phyloP scores from a whole-genome alignment of 1,140 invertebrate genomes.

The Bombus polaris region DNA sequence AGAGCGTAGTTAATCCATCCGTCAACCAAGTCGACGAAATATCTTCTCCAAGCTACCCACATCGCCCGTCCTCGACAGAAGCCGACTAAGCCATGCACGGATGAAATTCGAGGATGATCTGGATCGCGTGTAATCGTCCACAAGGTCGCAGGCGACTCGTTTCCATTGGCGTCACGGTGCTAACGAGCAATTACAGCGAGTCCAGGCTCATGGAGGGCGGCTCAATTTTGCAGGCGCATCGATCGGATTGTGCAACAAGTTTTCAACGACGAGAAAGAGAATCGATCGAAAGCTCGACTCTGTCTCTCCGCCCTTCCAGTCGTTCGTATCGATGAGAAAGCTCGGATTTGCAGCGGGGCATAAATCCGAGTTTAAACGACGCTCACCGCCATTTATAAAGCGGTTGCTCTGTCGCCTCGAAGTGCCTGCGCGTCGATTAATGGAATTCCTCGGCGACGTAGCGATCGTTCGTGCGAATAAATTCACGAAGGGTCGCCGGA shows the following conservation, averaged over 20 bases:
- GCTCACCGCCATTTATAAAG: conserved; percentile 66
- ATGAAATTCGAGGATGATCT: neutral
- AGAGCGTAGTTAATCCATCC: too few species aligned
- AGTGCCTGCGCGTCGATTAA: conserved; percentile 69
- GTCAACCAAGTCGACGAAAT: too few species aligned
- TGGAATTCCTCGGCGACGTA: conserved; percentile 69
- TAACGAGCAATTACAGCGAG: conserved; percentile 36
- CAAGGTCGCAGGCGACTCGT: conserved; percentile 24
- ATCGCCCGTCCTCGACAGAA: too few species aligned
- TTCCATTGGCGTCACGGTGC: conserved; percentile 4
- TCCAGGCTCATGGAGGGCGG: neutral
- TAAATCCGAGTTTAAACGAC: conserved; percentile 68
- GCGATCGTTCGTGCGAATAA: conserved; percentile 69
- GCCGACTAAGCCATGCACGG: neutral
- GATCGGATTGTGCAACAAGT: conserved; percentile 56
- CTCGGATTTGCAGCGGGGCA: conserved; percentile 27
- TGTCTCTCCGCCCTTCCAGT: too few species aligned
- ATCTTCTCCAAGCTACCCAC: too few species aligned
- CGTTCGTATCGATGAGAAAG: conserved; percentile 8
- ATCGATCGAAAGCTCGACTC: conserved; percentile 28
- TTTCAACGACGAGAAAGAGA: neutral
- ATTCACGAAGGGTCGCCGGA: conserved; percentile 58
- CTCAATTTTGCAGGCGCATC: conserved; percentile 53
- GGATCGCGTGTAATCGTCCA: neutral
- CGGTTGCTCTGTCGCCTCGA: conserved; percentile 59